phyloP scores from a whole-genome alignment of 1,140 invertebrate genomes.

The Rhopalosiphum padi region DNA sequence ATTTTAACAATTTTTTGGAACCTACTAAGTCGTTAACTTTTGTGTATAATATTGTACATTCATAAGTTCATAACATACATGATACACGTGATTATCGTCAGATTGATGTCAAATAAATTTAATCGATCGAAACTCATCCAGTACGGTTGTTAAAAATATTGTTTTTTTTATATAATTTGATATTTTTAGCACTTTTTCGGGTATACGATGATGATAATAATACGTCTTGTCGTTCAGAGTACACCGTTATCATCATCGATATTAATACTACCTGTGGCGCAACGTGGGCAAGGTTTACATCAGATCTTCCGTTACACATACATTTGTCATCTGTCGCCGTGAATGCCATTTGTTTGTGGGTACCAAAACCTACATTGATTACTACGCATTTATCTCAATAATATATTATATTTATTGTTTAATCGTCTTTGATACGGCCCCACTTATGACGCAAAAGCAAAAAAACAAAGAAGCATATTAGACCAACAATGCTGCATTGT shows the following conservation, averaged over 20 bases:
- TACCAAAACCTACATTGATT: slow-evolving; percentile 2
- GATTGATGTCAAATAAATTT: neutral
- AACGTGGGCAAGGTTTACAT: neutral
- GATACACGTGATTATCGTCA: neutral
- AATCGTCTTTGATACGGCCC: neutral
- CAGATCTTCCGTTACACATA: neutral
- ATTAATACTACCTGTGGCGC: neutral
- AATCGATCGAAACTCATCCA: neutral
- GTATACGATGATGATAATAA: neutral
- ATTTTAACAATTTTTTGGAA: neutral
- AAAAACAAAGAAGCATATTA: neutral
- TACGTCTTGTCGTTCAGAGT: neutral
- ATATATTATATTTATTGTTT: neutral
- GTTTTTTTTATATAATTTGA: neutral
- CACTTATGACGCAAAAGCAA: neutral
- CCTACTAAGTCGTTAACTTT: neutral
- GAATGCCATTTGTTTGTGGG: neutral
- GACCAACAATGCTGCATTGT: neutral
- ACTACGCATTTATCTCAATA: neutral
- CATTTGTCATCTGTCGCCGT: neutral
- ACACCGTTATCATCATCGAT: too few species aligned
- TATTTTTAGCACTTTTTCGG: neutral
- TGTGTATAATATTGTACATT: too few species aligned
- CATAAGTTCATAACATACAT: neutral
- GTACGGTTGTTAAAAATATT: neutral